Conservation (phyloP, 2,113 vertebrate species). For the Microcebus tavaratra region DNA sequence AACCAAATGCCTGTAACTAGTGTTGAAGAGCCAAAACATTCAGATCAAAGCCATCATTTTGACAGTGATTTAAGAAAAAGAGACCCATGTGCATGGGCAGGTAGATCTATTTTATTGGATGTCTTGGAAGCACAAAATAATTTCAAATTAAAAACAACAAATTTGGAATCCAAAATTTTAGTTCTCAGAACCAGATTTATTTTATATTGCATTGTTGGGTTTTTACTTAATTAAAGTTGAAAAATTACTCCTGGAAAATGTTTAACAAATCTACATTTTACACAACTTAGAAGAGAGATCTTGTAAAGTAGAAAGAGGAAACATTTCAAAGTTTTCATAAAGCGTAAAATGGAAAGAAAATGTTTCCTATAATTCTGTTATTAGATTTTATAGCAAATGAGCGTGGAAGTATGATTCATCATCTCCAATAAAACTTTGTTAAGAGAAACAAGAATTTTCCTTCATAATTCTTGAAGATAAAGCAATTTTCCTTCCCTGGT, state of each 20-base stretch:
- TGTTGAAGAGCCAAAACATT: not conserved
- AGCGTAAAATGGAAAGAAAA: not conserved
- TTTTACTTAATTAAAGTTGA: conserved; percentile 27
- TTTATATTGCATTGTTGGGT: not conserved
- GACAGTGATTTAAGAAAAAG: not conserved
- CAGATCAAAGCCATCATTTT: not conserved
- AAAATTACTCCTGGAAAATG: conserved; percentile 31
- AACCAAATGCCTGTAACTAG: not conserved
- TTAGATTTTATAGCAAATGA: not conserved
- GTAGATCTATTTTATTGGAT: conserved; percentile 10
- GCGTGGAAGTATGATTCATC: not conserved
- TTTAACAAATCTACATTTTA: not conserved
- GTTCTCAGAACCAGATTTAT: not conserved
- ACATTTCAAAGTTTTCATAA: conserved; percentile 38
- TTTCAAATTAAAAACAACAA: not conserved
- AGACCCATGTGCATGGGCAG: not conserved
- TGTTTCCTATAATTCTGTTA: conserved; percentile 7
- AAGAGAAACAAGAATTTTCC: not conserved
- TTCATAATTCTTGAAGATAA: conserved; percentile 13
- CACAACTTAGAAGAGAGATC: not conserved
- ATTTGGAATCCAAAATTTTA: conserved; percentile 7
- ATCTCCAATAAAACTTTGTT: not conserved
- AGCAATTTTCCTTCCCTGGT: not conserved
- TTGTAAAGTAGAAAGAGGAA: conserved; percentile 24
- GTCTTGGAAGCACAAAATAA: conserved; percentile 6